Evolutionary conservation across 2,888 invertebrate genomes (phyloP).

Genomic region (Clitarchus hookeri): DNA sequence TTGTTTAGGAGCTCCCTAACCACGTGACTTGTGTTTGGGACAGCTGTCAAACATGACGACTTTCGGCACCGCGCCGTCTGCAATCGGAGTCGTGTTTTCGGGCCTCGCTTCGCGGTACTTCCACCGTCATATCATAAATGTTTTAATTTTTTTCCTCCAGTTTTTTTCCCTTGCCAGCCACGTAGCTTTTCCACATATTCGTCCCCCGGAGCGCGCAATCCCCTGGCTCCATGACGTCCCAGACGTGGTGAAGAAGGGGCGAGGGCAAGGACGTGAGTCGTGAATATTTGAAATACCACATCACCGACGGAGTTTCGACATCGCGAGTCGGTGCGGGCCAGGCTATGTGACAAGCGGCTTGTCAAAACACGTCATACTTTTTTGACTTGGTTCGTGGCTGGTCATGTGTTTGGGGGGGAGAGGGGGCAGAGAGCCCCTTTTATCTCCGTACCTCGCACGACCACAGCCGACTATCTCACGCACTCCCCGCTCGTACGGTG

Average conservation of each 20-base stretch:
- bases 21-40: neutral
- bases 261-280: neutral
- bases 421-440: too few species aligned
- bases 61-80: neutral
- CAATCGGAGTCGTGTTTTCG: neutral
- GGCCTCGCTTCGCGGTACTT: neutral
- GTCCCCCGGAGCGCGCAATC: neutral
- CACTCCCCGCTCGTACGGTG: neutral
- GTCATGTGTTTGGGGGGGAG: too few species aligned
- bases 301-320: neutral
- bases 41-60: conserved; percentile 1
- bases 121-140: neutral
- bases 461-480: too few species aligned
- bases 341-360: neutral
- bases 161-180: neutral
- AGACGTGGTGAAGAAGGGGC: neutral
- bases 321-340: neutral
- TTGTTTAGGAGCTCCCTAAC: neutral
- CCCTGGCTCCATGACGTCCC: neutral
- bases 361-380: conserved; percentile 14
- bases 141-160: neutral
- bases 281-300: neutral
- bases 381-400: neutral
- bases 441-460: too few species aligned
- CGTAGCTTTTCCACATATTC: neutral